Conservation (phyloP, 2,113 vertebrate genomes). For the Xenopus tropicalis region DNA sequence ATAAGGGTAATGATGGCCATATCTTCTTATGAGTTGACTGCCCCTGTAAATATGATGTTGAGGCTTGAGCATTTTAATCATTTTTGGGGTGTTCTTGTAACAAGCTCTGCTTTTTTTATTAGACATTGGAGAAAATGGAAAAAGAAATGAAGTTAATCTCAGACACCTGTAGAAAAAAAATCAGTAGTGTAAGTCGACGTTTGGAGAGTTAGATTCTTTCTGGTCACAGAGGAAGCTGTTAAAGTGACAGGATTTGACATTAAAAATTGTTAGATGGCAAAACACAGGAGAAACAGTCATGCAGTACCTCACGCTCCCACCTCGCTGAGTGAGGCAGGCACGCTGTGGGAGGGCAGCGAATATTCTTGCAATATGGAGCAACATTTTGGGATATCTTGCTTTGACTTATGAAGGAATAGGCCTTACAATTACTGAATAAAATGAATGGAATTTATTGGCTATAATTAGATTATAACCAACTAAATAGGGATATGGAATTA, state of each 20-base stretch:
- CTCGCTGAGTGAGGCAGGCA: neutral
- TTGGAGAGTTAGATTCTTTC: conserved; percentile 26
- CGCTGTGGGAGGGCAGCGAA: neutral
- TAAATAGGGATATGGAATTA: neutral
- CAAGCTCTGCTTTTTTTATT: conserved; percentile 25
- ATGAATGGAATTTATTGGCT: too few species aligned
- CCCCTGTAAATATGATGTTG: too few species aligned
- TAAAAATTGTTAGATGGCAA: conserved; percentile 1
- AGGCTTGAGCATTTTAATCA: too few species aligned
- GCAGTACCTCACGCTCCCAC: neutral
- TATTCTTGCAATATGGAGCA: too few species aligned
- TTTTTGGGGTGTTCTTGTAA: conserved; percentile 40
- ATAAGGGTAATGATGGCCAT: too few species aligned
- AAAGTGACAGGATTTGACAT: conserved; percentile 18
- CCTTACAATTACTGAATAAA: too few species aligned
- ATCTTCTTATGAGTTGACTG: too few species aligned
- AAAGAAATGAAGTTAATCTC: conserved; percentile 25
- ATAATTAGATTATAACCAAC: too few species aligned
- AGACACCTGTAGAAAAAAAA: conserved; percentile 42
- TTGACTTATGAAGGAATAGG: neutral
- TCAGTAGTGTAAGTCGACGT: conserved; percentile 14
- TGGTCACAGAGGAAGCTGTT: conserved; percentile 36
- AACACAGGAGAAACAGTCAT: neutral
- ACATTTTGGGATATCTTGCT: neutral
- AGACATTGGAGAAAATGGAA: conserved; percentile 29